Evolutionary conservation across 1,140 invertebrate species (phyloP).

Genomic region (Microplitis demolitor): DNA sequence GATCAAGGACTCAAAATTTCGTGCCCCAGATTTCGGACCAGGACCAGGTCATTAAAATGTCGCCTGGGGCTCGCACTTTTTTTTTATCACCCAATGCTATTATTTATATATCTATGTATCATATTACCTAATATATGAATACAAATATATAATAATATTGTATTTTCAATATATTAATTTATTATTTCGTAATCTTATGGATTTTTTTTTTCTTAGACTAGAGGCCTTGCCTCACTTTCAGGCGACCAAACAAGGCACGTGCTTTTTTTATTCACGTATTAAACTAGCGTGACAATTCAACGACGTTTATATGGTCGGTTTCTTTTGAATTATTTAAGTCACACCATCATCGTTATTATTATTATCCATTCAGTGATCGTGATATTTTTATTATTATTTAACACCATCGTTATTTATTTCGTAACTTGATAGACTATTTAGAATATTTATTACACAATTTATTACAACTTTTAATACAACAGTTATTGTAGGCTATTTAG

Average conservation of each 20-base stretch:
- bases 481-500: too few relatives aligned
- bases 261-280: background rate
- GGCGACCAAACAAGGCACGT: slow-evolving; percentile 26
- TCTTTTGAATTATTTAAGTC: slow-evolving; percentile 41
- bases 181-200: background rate
- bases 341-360: slow-evolving; percentile 1
- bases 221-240: slow-evolving; percentile 36
- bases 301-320: background rate
- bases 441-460: background rate
- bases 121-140: too few relatives aligned
- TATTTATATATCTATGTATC: too few relatives aligned
- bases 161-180: background rate
- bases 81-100: too few relatives aligned
- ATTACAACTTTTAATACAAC: too few relatives aligned
- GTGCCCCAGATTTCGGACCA: too few relatives aligned
- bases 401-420: background rate
- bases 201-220: background rate
- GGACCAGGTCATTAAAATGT: background rate
- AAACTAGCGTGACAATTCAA: background rate
- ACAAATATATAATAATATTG: too few relatives aligned
- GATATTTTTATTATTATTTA: background rate
- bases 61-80: background rate
- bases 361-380: background rate
- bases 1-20: too few relatives aligned
- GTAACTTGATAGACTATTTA: too few relatives aligned